phyloP scores from a whole-genome alignment of 2,888 invertebrate species.

The Epinotia nisella region DNA sequence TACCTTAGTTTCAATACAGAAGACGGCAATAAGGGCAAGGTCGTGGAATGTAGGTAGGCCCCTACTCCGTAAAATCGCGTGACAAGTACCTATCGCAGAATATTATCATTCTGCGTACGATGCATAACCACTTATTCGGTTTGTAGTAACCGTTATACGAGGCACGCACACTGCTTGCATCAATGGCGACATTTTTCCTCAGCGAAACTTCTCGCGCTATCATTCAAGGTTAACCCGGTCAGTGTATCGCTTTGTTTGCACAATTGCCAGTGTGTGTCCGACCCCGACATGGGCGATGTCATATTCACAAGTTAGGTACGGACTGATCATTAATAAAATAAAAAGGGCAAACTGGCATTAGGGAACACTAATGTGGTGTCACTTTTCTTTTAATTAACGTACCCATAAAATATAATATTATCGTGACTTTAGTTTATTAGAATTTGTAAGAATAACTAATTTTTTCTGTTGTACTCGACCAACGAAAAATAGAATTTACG shows the following conservation, averaged over 20 bases:
- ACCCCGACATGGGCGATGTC: slow-evolving; percentile 52
- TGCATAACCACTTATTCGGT: slow-evolving; percentile 83
- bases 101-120: slow-evolving; percentile 82
- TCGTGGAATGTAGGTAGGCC: slow-evolving; percentile 70
- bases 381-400: no score
- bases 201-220: slow-evolving; percentile 80
- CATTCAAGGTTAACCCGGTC: slow-evolving; percentile 84
- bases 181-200: slow-evolving; percentile 83
- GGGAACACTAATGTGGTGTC: background rate
- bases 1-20: background rate
- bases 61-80: slow-evolving; percentile 67
- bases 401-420: no score
- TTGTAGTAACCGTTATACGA: slow-evolving; percentile 78
- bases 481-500: no score
- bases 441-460: no score
- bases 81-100: slow-evolving; percentile 73
- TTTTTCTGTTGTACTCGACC: no score
- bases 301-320: slow-evolving; percentile 26
- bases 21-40: slow-evolving; percentile 64
- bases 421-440: no score
- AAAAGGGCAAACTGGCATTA: background rate
- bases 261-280: slow-evolving; percentile 61
- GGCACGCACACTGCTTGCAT: slow-evolving; percentile 81
- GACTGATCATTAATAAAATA: slow-evolving; percentile 1
- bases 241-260: slow-evolving; percentile 79